Conservation (phyloP, 2,113 vertebrate genomes). For the Sapayoa aenigma region DNA sequence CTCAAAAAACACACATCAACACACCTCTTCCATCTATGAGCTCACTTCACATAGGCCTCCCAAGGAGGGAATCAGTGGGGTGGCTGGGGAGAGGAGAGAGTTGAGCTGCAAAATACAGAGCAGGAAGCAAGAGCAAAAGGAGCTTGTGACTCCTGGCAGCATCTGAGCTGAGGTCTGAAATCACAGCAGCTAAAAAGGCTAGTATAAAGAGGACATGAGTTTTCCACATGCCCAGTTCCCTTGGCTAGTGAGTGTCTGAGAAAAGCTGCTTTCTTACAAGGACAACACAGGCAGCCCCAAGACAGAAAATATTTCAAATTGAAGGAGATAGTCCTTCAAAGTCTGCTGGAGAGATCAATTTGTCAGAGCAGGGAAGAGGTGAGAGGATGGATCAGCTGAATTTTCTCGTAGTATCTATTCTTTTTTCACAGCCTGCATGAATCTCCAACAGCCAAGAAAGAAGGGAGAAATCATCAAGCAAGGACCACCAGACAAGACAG, state of each 20-base stretch:
- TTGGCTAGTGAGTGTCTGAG: not conserved
- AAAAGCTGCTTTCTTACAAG: not conserved
- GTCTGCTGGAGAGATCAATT: not conserved
- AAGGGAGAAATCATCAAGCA: not conserved
- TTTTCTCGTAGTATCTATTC: not conserved
- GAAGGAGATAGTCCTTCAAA: not conserved
- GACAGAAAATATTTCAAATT: not conserved
- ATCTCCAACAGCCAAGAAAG: not conserved
- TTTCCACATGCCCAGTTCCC: not conserved
- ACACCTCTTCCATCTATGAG: not conserved
- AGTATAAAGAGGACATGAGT: not conserved
- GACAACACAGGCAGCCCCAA: not conserved
- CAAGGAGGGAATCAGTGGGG: not conserved
- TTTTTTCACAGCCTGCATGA: not conserved
- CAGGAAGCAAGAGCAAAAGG: not conserved
- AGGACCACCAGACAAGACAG: not conserved
- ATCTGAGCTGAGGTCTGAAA: not conserved
- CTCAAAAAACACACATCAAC: not conserved
- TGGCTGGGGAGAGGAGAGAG: not conserved
- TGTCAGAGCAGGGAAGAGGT: not conserved
- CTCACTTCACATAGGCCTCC: not conserved
- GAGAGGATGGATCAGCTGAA: not conserved
- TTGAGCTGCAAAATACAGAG: not conserved
- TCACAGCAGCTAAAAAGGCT: not conserved
- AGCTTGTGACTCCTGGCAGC: not conserved